Evolutionary conservation across 2,888 invertebrate species (phyloP).

Genomic region (Slavum lentiscoides): DNA sequence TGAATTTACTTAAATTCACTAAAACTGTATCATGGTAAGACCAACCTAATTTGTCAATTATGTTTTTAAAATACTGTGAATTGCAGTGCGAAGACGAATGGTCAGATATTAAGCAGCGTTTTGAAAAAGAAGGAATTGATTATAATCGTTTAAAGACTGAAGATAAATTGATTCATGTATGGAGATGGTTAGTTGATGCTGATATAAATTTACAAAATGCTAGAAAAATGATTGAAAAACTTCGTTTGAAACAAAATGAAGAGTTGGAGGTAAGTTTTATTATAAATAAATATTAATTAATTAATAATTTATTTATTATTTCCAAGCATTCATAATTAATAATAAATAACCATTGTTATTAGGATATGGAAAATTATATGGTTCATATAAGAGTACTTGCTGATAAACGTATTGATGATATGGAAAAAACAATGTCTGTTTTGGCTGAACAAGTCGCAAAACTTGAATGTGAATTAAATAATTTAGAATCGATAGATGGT

Average conservation of each 20-base stretch:
- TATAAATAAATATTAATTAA: no score
- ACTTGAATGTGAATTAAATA: constrained; percentile 43
- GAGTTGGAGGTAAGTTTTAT: constrained; percentile 59
- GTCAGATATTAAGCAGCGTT: constrained; percentile 59
- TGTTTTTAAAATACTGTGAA: background rate
- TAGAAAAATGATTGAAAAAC: constrained; percentile 60
- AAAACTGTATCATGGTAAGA: constrained; percentile 18
- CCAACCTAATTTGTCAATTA: background rate
- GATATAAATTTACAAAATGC: constrained; percentile 61
- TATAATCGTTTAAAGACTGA: constrained; percentile 58
- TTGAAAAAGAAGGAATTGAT: constrained; percentile 60
- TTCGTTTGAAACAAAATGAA: constrained; percentile 60
- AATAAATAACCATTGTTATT: constrained; percentile 40
- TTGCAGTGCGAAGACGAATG: constrained; percentile 60
- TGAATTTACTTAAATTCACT: background rate
- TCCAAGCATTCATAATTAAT: background rate
- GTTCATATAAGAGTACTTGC: constrained; percentile 59
- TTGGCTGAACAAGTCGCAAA: constrained; percentile 60
- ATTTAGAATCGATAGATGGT: constrained; percentile 43
- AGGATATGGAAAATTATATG: constrained; percentile 61
- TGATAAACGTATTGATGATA: constrained; percentile 59
- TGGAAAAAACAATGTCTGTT: constrained; percentile 58
- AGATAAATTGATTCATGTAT: constrained; percentile 59
- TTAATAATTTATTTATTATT: no score
- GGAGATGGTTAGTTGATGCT: constrained; percentile 61